Conservation (phyloP, 2,888 invertebrate genomes). For the Chaetogeoica ovagalla region DNA sequence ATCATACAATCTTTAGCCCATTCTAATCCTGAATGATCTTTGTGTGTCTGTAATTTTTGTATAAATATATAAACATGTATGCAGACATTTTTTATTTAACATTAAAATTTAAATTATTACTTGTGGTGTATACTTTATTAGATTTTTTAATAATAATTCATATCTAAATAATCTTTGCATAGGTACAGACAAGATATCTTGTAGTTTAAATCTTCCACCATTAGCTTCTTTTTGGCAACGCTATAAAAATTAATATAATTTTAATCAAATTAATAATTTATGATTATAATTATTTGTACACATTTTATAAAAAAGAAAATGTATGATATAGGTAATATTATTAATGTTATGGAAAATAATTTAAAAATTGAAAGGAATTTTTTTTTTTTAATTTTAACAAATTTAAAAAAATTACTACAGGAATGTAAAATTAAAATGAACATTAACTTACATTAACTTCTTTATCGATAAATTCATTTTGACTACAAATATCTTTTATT, state of each 20-base stretch:
- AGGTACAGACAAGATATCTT: constrained; percentile 94
- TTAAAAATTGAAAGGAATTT: too few species aligned
- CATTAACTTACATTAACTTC: constrained; percentile 66
- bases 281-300: not conserved
- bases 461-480: constrained; percentile 68
- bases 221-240: constrained; percentile 92
- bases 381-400: too few species aligned
- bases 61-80: not conserved
- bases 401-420: too few species aligned
- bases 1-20: constrained; percentile 93
- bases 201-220: constrained; percentile 89
- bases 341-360: too few species aligned
- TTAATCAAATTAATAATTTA: not conserved
- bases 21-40: constrained; percentile 80
- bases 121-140: constrained; percentile 82
- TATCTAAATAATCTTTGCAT: constrained; percentile 99
- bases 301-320: not conserved
- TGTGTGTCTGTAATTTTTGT: constrained; percentile 67
- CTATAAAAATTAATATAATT: constrained; percentile 62
- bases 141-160: constrained; percentile 87
- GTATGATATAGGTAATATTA: not conserved
- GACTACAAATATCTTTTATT: constrained; percentile 75
- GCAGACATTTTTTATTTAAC: not conserved
- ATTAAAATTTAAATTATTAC: constrained; percentile 60
- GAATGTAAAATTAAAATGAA: not conserved